Conservation (phyloP, 2,797 vertebrate genomes). For the Emydoidea blandingii region DNA sequence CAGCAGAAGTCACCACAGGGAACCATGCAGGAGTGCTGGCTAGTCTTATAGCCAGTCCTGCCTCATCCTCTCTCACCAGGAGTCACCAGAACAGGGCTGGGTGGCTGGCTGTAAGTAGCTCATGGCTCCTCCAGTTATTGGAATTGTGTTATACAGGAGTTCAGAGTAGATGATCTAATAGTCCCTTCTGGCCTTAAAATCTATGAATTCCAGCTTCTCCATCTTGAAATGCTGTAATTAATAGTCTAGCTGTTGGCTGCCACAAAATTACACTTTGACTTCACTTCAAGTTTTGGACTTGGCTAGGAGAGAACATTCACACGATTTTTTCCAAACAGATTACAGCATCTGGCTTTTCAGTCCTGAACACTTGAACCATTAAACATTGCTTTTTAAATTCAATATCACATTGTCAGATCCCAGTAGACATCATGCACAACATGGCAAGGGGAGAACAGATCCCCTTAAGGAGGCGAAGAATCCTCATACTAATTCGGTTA, state of each 20-base stretch:
- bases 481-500: conserved; percentile 27
- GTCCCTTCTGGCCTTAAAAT: neutral
- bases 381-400: conserved; percentile 35
- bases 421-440: neutral
- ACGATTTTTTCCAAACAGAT: conserved; percentile 17
- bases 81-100: neutral
- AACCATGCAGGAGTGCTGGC: neutral
- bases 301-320: neutral
- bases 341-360: conserved; percentile 10
- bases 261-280: neutral
- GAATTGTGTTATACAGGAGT: neutral
- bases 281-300: neutral
- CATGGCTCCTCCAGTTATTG: neutral
- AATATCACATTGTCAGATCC: conserved; percentile 53
- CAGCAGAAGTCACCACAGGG: neutral
- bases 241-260: neutral
- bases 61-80: neutral
- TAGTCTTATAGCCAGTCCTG: neutral
- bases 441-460: neutral
- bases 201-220: neutral
- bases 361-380: conserved; percentile 21
- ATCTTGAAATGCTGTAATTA: neutral
- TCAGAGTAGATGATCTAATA: neutral
- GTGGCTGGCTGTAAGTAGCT: neutral
- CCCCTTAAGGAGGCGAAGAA: conserved; percentile 34